Base-by-base conservation (phyloP, 2,113 vertebrate species). In the Eidolon helvum region DNA sequence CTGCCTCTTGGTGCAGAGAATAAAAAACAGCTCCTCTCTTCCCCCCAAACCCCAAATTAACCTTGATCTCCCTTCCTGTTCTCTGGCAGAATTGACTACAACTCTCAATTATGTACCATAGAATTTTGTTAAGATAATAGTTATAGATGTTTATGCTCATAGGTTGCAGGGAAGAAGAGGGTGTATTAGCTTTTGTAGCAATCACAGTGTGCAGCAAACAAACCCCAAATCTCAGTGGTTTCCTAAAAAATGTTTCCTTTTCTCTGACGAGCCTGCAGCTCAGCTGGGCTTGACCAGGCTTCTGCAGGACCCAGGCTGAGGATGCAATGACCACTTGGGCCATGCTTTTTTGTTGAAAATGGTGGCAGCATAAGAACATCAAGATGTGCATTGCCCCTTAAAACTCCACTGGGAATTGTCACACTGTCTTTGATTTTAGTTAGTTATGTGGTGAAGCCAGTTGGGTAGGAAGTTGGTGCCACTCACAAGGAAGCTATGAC, bases 251-350 rank as follows among this genome's bases (percentile, higher is more conserved):
- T 5, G 7, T 66, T 57, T 40, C 48, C 55, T 59, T 77, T 22
- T n/a, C 45, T 50, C 38, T 55, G 4, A 10, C 0, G 57, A 21
- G 45, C 30, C 65, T 14, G 1, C 7, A 66, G 40, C 65, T 48
- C 40, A 3, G 3, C 40, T n/a, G 53, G 53, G 40, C 78, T 24
- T 4, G 53, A 12, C 53, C 0, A 2, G 78, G 16, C 48, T 48
- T 89, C 71, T 8, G 4, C 28, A 22, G 50, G 59, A 3, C 6
- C 22, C 11, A 28, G 40, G 68, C 38, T 12, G 21, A 50, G 50
- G 38, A 8, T 2, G 38, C 26, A 45, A 0, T 1, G 38, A 0
- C 30, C 35, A 10, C 2, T 10, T 2, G 35, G 53, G 43, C 16
- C 12, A 0, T 7, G 2, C 12, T 40, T 38, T 38, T 50, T 35